Percentiles rank a stretch among this genome's conserved stretches.
Evolutionary conservation across 1,140 invertebrate genomes (phyloP).

Genomic region (Halictus rubicundus): DNA sequence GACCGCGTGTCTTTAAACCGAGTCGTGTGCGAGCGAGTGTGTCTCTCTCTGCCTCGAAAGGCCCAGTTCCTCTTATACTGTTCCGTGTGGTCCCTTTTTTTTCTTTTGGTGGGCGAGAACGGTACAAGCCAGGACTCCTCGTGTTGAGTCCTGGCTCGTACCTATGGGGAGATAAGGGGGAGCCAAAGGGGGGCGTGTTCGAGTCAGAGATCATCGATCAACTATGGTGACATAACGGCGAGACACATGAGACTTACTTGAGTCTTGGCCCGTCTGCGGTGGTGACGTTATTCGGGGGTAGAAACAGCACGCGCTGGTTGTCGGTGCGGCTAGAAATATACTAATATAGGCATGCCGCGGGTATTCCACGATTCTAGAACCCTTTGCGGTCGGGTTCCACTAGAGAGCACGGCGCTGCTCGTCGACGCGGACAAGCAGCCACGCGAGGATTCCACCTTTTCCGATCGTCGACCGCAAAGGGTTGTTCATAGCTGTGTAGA

Average conservation of each 20-base stretch:
- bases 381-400: slow-evolving; percentile 13
- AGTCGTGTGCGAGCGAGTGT: too few relatives aligned
- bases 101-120: too few relatives aligned
- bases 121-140: too few relatives aligned
- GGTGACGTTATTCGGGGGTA: slow-evolving; percentile 86
- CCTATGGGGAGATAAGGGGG: too few relatives aligned
- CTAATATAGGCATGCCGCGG: slow-evolving; percentile 76
- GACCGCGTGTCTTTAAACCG: too few relatives aligned
- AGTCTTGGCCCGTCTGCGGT: slow-evolving; percentile 81
- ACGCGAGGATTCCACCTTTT: too few relatives aligned
- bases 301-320: slow-evolving; percentile 87
- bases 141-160: too few relatives aligned
- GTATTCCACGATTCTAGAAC: slow-evolving; percentile 51
- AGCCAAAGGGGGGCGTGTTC: neutral
- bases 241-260: slow-evolving; percentile 80
- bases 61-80: too few relatives aligned
- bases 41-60: too few relatives aligned
- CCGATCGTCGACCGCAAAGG: too few relatives aligned
- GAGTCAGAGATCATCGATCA: slow-evolving; percentile 46
- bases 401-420: neutral
- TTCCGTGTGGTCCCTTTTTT: too few relatives aligned
- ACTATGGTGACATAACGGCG: slow-evolving; percentile 65
- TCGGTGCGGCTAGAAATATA: slow-evolving; percentile 84
- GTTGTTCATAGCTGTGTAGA: too few relatives aligned
- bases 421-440: neutral